Evolutionary conservation across 2,113 vertebrate genomes (phyloP).

Genomic region (Platichthys flesus): DNA sequence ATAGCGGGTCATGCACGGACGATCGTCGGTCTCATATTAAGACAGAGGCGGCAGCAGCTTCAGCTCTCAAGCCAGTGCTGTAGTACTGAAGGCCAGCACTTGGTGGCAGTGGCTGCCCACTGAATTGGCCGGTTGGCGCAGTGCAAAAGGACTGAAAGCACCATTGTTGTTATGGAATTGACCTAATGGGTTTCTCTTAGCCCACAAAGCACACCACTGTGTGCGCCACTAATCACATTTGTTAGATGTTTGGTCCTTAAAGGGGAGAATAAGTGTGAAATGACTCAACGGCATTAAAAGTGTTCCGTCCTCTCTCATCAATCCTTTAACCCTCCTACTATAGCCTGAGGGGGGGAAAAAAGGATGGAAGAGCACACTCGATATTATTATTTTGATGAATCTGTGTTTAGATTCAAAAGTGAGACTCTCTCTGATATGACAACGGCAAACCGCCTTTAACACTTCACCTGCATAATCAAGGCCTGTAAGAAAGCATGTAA

Average conservation of each 20-base stretch:
- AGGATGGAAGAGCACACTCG: constrained; percentile 37
- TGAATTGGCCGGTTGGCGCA: constrained; percentile 37
- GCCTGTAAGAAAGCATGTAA: constrained; percentile 20
- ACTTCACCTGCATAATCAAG: constrained; percentile 11
- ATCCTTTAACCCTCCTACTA: constrained; percentile 46
- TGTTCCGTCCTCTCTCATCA: constrained; percentile 48
- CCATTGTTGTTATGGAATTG: constrained; percentile 81
- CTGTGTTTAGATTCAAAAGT: constrained; percentile 9
- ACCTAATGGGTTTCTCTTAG: constrained; percentile 74
- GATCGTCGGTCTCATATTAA: constrained; percentile 20
- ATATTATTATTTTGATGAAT: constrained; percentile 28
- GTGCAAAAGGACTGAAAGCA: constrained; percentile 41
- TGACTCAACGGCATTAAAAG: constrained; percentile 62
- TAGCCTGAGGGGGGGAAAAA: constrained; percentile 13
- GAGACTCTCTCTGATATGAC: constrained; percentile 26
- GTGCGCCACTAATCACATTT: constrained; percentile 73
- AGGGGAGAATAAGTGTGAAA: constrained; percentile 65
- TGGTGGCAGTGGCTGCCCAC: constrained; percentile 79
- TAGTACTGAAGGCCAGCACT: constrained; percentile 69
- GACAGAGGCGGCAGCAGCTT: constrained; percentile 29
- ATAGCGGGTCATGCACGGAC: constrained; percentile 30
- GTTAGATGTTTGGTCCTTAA: constrained; percentile 73
- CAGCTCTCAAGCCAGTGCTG: constrained; percentile 33
- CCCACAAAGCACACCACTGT: constrained; percentile 48
- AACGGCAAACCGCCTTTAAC: constrained; percentile 23